Conservation (phyloP, 2,797 vertebrate species). For the Enteromius viviparus region DNA sequence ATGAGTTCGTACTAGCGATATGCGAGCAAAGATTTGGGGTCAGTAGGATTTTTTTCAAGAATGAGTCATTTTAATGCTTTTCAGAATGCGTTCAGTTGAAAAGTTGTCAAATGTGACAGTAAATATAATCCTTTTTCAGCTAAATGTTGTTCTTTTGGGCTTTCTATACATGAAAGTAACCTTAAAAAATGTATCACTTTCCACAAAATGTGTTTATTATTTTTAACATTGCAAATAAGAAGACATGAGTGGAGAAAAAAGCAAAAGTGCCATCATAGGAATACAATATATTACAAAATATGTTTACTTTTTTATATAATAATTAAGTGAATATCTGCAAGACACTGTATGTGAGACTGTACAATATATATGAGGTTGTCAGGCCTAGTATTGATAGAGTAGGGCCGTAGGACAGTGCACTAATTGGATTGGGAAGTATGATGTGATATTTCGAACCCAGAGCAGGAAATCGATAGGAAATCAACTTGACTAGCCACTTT, state of each 20-base stretch:
- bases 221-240: neutral
- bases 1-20: neutral
- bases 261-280: too few species aligned
- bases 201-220: neutral
- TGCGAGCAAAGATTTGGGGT: neutral
- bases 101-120: neutral
- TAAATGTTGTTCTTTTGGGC: neutral
- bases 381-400: slow-evolving; percentile 18
- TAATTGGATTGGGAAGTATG: slow-evolving; percentile 52
- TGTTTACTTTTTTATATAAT: neutral
- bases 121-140: neutral
- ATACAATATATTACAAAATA: neutral
- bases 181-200: neutral
- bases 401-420: slow-evolving; percentile 51
- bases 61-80: neutral
- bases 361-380: slow-evolving; percentile 18
- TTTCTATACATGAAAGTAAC: neutral
- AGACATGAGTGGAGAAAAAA: neutral
- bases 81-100: neutral
- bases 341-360: slow-evolving; percentile 24
- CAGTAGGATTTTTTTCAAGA: neutral
- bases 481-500: slow-evolving; percentile 70
- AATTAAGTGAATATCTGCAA: slow-evolving; percentile 28
- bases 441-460: slow-evolving; percentile 70
- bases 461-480: slow-evolving; percentile 78